Base-by-base conservation (phyloP, 1,140 invertebrate genomes). In the Centruroides sculpturatus region DNA sequence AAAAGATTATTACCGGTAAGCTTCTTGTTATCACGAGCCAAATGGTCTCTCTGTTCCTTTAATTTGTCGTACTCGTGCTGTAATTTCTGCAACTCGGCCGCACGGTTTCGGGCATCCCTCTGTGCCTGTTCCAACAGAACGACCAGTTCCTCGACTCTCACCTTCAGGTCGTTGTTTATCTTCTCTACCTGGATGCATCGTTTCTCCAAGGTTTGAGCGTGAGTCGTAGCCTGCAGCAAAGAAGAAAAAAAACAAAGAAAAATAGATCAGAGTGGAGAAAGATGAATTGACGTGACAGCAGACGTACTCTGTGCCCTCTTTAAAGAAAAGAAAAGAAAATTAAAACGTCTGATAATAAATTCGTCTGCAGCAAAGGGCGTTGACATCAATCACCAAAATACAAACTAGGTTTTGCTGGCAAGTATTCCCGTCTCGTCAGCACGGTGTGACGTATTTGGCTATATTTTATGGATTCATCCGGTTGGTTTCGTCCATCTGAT, bases 11-110 rank as follows among this genome's bases (percentile, higher is more conserved):
- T 81, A 81, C 72, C 96, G 5, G 53, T 49, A 0, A 64, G 79
- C 79, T 96, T 96, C 83, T 95, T 95, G 81, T 95, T 94, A 73
- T 97, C 93, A 69, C 92, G 83, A 65, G 82, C 81, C 57, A 97
- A 80, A 68, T 84, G 83, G 70, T 93, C 91, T 77, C 93, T 93
- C 70, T 89, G 81, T 73, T 96, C 92, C 64, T 91, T 83, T 62
- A 90, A 89, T 78, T 95, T 96, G 76, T 97, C 92, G 69, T 94
- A 81, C 75, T 94, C 90, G 69, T 92, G 87, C 59, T 80, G 80
- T 67, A 89, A 77, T 69, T 89, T 86, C 72, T 87, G 83, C 62
- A 96, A 79, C 72, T 96, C 92, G 55, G 83, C 82, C 65, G 85
- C 82, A 74, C 92, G 92, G 77, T 82, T 85, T 74, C 91, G 87